Evolutionary conservation across 92 coral and sea anemone genomes (phyloP), one percentile per base, ranked within the genome.

Genomic region (Porites cylindrica): DNA sequence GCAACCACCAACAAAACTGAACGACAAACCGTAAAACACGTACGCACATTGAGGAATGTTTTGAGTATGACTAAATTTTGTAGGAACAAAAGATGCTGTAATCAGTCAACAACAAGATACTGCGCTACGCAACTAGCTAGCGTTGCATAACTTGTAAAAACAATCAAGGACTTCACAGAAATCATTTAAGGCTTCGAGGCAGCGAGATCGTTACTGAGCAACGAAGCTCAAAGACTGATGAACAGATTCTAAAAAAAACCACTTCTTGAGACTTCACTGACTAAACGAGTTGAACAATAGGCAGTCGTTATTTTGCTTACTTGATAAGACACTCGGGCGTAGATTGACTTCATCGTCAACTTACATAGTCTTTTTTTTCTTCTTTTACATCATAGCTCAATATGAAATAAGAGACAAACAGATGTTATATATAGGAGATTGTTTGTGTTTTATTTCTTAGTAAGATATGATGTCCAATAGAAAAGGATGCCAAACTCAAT

Each of bases 41-140:
- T 61, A 61, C 66, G 66, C 66, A 61, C 14, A 61, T 12, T 61
- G 66, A 61, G 66, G n/a, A 61, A 7, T 61, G 66, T 61, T 61
- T 61, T 61, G 66, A 61, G 3, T 61, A 61, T 61, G 66, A 61
- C 66, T 61, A 12, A 61, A 12, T 12, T 61, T 61, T 61, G 9
- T 61, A 61, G 66, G 66, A 61, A 61, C 66, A 61, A 61, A 61
- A 61, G 66, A 61, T 61, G 66, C 66, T 61, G n/a, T 61, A 61
- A 61, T 61, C 3, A 18, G 66, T 61, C 66, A 61, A 61, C 66
- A 61, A 61, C 66, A 61, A 61, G 66, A 61, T 61, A 61, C 66
- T 4, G n/a, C 66, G 66, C 66, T 4, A 61, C 66, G n/a, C 66
- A 61, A 61, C 66, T 61, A 61, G 14, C 66, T 61, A 61, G 66